phyloP scores from a whole-genome alignment of 2,113 vertebrate species.

The Tichodroma muraria region DNA sequence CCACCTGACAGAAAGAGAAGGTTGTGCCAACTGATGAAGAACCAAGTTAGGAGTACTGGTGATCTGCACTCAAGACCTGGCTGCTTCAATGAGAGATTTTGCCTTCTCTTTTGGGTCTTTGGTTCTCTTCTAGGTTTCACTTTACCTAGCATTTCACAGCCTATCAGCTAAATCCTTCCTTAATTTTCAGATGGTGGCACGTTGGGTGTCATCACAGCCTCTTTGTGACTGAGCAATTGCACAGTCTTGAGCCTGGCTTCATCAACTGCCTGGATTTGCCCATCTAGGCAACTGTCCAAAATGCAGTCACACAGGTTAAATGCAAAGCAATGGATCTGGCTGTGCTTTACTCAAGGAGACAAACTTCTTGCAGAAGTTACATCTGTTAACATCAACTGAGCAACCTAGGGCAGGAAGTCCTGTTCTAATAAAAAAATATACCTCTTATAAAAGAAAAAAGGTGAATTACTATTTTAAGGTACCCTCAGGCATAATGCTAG shows the following conservation, averaged over 20 bases:
- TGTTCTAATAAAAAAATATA: neutral
- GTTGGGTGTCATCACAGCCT: neutral
- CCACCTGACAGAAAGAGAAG: neutral
- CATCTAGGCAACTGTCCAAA: neutral
- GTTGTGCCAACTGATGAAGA: neutral
- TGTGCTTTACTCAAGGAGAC: fast-evolving
- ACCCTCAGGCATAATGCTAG: neutral
- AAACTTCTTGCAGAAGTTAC: neutral
- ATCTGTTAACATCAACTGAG: neutral
- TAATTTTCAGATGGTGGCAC: neutral
- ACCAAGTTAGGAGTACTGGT: neutral
- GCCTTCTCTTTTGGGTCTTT: neutral
- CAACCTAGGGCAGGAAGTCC: neutral
- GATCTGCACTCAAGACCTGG: neutral
- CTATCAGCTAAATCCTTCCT: neutral
- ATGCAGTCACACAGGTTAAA: neutral
- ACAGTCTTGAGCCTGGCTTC: neutral
- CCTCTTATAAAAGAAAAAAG: neutral
- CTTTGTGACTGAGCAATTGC: neutral
- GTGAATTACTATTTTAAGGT: neutral
- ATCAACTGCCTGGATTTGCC: neutral
- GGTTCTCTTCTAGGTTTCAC: neutral
- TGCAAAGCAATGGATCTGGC: neutral
- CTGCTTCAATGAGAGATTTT: neutral
- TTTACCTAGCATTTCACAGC: neutral